These are phyloP conservation scores for Campylorhamphus procurvoides DNA, from an alignment of 2,113 vertebrate genomes.

Conservation along the genomic window DNA sequence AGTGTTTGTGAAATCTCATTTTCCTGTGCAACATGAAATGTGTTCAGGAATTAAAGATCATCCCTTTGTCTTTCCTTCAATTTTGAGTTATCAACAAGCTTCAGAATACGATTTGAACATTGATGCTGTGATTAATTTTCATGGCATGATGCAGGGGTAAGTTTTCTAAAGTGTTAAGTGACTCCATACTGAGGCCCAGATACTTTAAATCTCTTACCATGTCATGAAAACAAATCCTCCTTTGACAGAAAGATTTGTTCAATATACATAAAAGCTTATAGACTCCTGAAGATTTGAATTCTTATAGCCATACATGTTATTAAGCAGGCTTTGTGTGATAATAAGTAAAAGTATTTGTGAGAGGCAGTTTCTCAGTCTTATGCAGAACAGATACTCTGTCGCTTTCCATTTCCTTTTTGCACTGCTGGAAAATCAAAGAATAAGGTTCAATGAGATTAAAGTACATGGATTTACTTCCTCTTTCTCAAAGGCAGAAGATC, in stretches of 20 bases:
- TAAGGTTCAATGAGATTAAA: not conserved
- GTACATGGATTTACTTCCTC: not conserved
- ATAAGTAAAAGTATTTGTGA: not conserved
- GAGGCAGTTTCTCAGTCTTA: not conserved
- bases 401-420: not conserved
- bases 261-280: slow-evolving; percentile 7
- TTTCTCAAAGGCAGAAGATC: not conserved
- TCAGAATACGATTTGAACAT: not conserved
- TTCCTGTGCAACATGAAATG: not conserved
- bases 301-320: not conserved
- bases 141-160: not conserved
- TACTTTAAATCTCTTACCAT: not conserved
- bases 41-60: not conserved
- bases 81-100: not conserved
- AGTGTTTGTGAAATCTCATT: not conserved
- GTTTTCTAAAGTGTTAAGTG: not conserved
- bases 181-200: not conserved
- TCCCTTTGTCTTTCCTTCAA: not conserved
- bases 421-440: not conserved
- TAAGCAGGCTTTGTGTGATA: not conserved
- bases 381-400: not conserved
- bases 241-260: slow-evolving; percentile 13
- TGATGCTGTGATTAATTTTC: not conserved
- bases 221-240: not conserved
- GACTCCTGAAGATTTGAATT: slow-evolving; percentile 11